A percentile compares a stretch with the other conserved stretches of the same genome.
Conservation (phyloP, 2,888 invertebrate genomes). For the Gonocerus acuteangulatus region DNA sequence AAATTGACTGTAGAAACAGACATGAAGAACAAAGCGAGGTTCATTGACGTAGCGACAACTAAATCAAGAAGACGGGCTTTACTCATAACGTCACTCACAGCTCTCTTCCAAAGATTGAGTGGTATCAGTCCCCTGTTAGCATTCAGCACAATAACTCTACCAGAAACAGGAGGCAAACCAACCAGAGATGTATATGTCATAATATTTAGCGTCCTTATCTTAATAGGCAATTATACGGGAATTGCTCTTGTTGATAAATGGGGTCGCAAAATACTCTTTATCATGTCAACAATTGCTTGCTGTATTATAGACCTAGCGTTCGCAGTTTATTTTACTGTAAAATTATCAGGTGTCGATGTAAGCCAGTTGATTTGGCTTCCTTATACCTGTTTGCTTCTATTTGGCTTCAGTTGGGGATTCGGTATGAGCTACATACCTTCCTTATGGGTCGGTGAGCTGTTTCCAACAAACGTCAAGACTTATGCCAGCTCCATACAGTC, state of each 20-base stretch:
- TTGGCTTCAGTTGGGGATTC: conserved; percentile 51
- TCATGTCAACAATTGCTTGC: conserved; percentile 25
- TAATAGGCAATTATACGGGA: conserved; percentile 30
- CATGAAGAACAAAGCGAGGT: conserved; percentile 44
- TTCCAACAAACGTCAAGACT: conserved; percentile 35
- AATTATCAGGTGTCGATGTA: conserved; percentile 35
- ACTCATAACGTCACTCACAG: conserved; percentile 34
- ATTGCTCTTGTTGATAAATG: conserved; percentile 30
- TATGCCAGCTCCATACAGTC: conserved; percentile 33
- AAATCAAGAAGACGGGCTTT: conserved; percentile 35
- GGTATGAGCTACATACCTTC: conserved; percentile 47
- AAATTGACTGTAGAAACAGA: conserved; percentile 28
- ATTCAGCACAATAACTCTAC: conserved; percentile 56
- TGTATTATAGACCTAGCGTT: conserved; percentile 20
- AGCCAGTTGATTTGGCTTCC: conserved; percentile 46
- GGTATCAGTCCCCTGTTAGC: conserved; percentile 57
- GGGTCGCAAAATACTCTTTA: conserved; percentile 30
- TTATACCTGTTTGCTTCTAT: conserved; percentile 50
- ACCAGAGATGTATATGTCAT: conserved; percentile 29
- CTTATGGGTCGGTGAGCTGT: conserved; percentile 34
- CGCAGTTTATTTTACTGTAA: conserved; percentile 33
- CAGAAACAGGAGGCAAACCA: conserved; percentile 41
- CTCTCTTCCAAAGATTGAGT: conserved; percentile 48
- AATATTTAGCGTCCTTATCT: conserved; percentile 29
- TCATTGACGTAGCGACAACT: conserved; percentile 31